Conservation (phyloP, 2,888 invertebrate species). For the Acleris holmiana region DNA sequence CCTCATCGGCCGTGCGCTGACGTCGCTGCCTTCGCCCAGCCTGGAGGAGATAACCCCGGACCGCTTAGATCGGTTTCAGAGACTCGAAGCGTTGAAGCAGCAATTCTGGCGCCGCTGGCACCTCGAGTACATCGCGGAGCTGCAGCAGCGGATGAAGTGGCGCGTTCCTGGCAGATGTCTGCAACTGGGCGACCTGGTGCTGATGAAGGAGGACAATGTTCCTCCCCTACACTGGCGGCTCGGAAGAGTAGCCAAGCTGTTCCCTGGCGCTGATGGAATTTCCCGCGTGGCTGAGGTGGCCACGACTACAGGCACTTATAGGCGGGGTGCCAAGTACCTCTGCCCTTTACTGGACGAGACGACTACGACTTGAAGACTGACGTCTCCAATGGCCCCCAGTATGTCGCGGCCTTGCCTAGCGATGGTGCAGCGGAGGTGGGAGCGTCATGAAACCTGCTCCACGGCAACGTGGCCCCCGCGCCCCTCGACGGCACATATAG, state of each 20-base stretch:
- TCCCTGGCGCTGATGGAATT: constrained; percentile 1
- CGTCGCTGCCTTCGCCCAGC: not conserved
- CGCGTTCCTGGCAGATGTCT: not conserved
- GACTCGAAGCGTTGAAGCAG: not conserved
- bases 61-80: not conserved
- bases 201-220: constrained; percentile 2
- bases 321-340: constrained; percentile 1
- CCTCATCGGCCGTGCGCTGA: not conserved
- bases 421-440: no score
- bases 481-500: no score
- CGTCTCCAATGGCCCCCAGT: not conserved
- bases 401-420: not conserved
- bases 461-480: no score
- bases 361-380: not conserved
- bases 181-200: constrained; percentile 7
- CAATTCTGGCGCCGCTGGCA: constrained; percentile 12
- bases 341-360: not conserved
- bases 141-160: constrained; percentile 3
- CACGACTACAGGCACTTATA: constrained; percentile 2
- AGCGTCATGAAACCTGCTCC: no score
- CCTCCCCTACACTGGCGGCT: constrained; percentile 5
- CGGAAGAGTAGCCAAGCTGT: not conserved
- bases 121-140: constrained; percentile 1
- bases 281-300: constrained; percentile 1
- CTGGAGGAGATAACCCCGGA: not conserved